Percentiles rank a stretch among this genome's conserved stretches.
Evolutionary conservation across 2,797 vertebrate genomes (phyloP).

Genomic region (Spinus olivaceus): DNA sequence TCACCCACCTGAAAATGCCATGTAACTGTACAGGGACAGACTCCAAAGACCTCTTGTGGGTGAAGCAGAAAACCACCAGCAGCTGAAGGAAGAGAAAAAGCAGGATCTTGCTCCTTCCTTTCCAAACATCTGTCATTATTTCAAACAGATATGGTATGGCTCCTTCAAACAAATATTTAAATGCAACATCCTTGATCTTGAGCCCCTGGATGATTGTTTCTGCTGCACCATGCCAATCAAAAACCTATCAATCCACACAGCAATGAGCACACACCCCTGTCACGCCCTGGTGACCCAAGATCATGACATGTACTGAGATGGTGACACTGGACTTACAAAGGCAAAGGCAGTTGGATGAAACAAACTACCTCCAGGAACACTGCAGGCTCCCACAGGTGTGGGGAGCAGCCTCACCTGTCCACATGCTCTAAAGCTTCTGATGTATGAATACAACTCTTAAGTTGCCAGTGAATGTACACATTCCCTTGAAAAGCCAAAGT

Average conservation of each 20-base stretch:
- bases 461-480: not conserved
- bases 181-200: not conserved
- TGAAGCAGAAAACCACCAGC: not conserved
- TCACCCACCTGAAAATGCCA: not conserved
- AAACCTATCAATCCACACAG: not conserved
- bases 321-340: not conserved
- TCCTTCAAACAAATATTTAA: not conserved
- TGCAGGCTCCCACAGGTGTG: not conserved
- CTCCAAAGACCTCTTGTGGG: not conserved
- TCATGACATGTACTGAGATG: not conserved
- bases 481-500: not conserved
- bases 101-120: not conserved
- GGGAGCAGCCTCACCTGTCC: not conserved
- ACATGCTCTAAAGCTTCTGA: not conserved
- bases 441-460: not conserved
- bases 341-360: not conserved
- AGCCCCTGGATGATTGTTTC: not conserved
- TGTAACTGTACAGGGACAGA: not conserved
- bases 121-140: not conserved
- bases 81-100: not conserved
- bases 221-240: not conserved
- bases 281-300: not conserved
- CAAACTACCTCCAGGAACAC: not conserved
- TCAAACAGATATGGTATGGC: not conserved
- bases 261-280: not conserved